Percentiles rank a stretch among this genome's conserved stretches.
Conservation (phyloP, 2,888 invertebrate species). For the Ellobium chinense region DNA sequence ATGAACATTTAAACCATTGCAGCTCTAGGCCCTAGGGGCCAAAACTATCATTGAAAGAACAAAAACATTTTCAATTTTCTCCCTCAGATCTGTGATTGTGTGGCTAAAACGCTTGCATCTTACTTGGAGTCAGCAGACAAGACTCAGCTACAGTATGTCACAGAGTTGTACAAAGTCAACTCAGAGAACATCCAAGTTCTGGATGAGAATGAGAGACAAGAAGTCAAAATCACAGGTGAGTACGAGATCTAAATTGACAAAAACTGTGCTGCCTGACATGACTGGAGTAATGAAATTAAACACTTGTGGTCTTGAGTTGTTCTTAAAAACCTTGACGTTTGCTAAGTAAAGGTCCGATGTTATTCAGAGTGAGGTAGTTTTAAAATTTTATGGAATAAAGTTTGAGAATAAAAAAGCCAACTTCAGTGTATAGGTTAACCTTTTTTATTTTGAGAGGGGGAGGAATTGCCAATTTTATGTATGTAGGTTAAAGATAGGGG, state of each 20-base stretch:
- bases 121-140: constrained; percentile 58
- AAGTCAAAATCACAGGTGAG: constrained; percentile 73
- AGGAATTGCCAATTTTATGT: too few species aligned
- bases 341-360: too few species aligned
- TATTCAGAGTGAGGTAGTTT: too few species aligned
- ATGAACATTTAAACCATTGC: too few species aligned
- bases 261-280: neutral
- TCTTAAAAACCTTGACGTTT: neutral
- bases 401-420: too few species aligned
- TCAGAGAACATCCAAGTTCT: constrained; percentile 63
- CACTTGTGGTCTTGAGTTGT: constrained; percentile 1
- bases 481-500: too few species aligned
- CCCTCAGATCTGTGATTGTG: constrained; percentile 68
- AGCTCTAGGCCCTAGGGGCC: too few species aligned
- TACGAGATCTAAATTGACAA: neutral
- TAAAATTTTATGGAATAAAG: too few species aligned
- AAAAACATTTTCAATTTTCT: too few species aligned
- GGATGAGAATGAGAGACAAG: constrained; percentile 64
- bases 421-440: too few species aligned
- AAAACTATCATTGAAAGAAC: too few species aligned
- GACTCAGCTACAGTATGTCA: constrained; percentile 63
- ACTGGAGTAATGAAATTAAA: neutral
- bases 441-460: too few species aligned
- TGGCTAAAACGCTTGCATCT: constrained; percentile 56
- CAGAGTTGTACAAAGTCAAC: constrained; percentile 61